These are phyloP conservation scores for Drosophila tripunctata DNA, from an alignment of 2,888 invertebrate genomes.

Conservation along the genomic window DNA sequence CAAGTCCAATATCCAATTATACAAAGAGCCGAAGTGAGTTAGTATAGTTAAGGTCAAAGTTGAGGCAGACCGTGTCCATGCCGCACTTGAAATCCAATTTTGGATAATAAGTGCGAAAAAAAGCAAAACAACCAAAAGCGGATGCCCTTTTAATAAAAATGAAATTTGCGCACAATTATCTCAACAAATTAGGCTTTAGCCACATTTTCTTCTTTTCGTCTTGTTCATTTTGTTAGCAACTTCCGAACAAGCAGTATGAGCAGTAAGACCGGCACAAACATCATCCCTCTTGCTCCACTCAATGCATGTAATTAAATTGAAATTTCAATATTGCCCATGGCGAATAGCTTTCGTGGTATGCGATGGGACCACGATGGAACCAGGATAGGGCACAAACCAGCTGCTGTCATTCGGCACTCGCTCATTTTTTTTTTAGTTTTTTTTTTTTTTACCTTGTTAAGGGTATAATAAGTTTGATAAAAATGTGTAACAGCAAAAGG, in stretches of 20 bases:
- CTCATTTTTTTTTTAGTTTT: constrained; percentile 40
- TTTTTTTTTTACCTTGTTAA: constrained; percentile 15
- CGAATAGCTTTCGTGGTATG: constrained; percentile 14
- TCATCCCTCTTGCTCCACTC: constrained; percentile 33
- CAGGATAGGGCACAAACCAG: constrained; percentile 11
- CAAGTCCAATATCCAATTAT: constrained; percentile 72
- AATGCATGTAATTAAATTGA: constrained; percentile 77
- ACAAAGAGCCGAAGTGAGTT: constrained; percentile 55
- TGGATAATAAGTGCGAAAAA: constrained; percentile 64
- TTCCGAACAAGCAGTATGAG: constrained; percentile 1
- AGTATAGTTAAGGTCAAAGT: constrained; percentile 64
- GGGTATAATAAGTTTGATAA: too few relatives aligned
- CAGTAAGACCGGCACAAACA: neutral
- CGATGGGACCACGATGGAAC: constrained; percentile 9
- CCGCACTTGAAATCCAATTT: constrained; percentile 72
- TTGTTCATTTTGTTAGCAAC: constrained; percentile 52
- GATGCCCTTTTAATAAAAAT: constrained; percentile 74
- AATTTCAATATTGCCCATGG: constrained; percentile 75
- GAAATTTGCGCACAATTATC: constrained; percentile 75
- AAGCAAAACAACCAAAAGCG: constrained; percentile 36
- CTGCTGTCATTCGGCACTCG: constrained; percentile 59
- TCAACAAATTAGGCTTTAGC: constrained; percentile 76
- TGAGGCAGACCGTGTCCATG: constrained; percentile 25
- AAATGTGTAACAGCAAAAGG: too few relatives aligned
- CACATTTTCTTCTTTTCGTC: constrained; percentile 50